phyloP scores from a whole-genome alignment of 2,797 vertebrate genomes.

The Eospalax fontanierii region DNA sequence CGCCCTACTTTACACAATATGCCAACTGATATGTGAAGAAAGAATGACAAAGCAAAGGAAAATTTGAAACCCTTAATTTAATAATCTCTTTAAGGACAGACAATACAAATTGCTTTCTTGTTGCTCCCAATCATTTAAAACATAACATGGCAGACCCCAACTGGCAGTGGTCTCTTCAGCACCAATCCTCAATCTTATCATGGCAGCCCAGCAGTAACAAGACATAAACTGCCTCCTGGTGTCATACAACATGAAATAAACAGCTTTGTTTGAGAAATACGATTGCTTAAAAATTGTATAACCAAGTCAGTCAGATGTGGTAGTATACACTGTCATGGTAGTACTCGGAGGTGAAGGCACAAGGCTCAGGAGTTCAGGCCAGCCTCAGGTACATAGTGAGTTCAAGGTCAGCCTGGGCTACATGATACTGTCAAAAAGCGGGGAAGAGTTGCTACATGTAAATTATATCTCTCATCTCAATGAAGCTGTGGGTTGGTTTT shows the following conservation, averaged over 20 bases:
- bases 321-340: not conserved
- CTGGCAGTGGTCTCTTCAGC: not conserved
- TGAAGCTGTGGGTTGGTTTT: not conserved
- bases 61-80: not conserved
- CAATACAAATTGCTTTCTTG: not conserved
- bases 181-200: not conserved
- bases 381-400: not conserved
- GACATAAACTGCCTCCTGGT: not conserved
- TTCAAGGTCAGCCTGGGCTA: not conserved
- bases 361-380: not conserved
- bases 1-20: not conserved
- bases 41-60: not conserved
- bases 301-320: not conserved
- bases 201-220: not conserved
- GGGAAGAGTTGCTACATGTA: not conserved
- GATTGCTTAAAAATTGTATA: not conserved
- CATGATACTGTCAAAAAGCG: not conserved
- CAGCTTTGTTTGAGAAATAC: not conserved
- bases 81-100: not conserved
- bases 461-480: conserved; percentile 31
- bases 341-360: not conserved
- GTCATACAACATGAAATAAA: not conserved
- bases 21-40: not conserved
- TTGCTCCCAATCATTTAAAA: not conserved
- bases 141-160: not conserved